Base-by-base conservation (phyloP, 2,797 vertebrate genomes). In the Leucoraja ocellata region DNA sequence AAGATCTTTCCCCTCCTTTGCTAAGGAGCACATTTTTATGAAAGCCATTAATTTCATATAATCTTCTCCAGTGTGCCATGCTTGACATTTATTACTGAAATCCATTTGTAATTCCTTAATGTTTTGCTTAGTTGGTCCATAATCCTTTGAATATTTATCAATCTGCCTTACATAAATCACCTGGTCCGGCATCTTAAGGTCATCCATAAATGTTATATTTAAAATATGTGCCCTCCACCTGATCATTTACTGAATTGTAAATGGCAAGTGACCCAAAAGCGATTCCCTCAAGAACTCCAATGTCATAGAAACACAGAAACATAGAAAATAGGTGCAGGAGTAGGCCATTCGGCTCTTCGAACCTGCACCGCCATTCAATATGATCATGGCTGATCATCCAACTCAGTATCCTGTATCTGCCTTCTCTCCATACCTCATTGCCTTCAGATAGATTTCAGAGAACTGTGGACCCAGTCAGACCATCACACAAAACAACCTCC, bases 51-150 rank as follows among this genome's bases (percentile, higher is more conserved):
- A 88, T 65, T 65, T 78, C 77, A 78, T 78, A 36, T 79, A 79
- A 79, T 65, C n/a, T 32, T 16, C 84, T 65, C 28, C 28, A 10
- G 61, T 88, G 13, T 36, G 16, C 84, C n/a, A 65, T 65, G n/a
- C 84, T 88, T 88, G 84, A 88, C 61, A 88, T 88, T 88, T 88
- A 88, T 88, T 88, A 21, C 28, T 65, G 61, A 88, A 88, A 88
- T 88, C 61, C 84, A 88, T 88, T 83, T 88, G 84, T 65, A 88
- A 88, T 65, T 88, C 84, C n/a, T 65, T 65, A 32, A 65, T 3
- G 5, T 65, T 65, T 88, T 88, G 84, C 61, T 88, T 88, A 88
- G 84, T 65, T 88, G 84, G n/a, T 65, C 16, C n/a, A 8, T 88
- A 86, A 88, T 88, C 61, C 61, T 88, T 65, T 65, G 84, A 21